Percentiles rank a stretch among this genome's conserved stretches.
phyloP scores from a whole-genome alignment of 2,113 vertebrate genomes.

The Dipodomys ordii region DNA sequence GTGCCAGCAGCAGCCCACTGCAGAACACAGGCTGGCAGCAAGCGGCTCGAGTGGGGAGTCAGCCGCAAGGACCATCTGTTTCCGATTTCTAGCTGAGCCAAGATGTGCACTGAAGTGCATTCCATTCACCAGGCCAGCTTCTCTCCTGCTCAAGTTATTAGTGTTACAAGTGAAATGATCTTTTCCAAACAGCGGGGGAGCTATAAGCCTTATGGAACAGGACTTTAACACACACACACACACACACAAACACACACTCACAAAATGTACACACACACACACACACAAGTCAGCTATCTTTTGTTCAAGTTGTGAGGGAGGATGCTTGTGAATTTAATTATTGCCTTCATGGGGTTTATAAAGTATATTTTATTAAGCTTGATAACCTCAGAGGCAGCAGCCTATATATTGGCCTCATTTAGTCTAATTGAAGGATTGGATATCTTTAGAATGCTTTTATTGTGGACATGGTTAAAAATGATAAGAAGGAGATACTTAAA shows the following conservation, averaged over 20 bases:
- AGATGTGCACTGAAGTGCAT: slow-evolving; percentile 92
- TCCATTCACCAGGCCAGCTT: slow-evolving; percentile 88
- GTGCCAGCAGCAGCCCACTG: slow-evolving; percentile 94
- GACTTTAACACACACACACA: slow-evolving; percentile 72
- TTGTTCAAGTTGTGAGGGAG: slow-evolving; percentile 83
- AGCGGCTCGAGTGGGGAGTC: slow-evolving; percentile 90
- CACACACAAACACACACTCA: not conserved
- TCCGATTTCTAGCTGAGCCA: slow-evolving; percentile 93
- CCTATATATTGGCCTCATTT: slow-evolving; percentile 43
- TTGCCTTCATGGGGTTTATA: slow-evolving; percentile 79
- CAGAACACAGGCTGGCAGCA: slow-evolving; percentile 93
- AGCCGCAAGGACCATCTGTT: slow-evolving; percentile 98
- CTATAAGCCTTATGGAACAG: slow-evolving; percentile 89
- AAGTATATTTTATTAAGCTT: slow-evolving; percentile 84
- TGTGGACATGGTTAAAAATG: slow-evolving; percentile 82
- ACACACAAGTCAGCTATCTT: slow-evolving; percentile 75
- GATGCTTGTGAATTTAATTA: slow-evolving; percentile 82
- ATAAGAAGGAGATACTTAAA: slow-evolving; percentile 76
- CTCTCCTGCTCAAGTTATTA: slow-evolving; percentile 90
- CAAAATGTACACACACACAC: not conserved
- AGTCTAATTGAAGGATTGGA: slow-evolving; percentile 78
- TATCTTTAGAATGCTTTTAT: slow-evolving; percentile 80
- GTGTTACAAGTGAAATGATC: slow-evolving; percentile 93
- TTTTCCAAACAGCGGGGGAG: slow-evolving; percentile 91
- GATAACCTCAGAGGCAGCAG: slow-evolving; percentile 76